Evolutionary conservation across 2,797 vertebrate genomes (phyloP).

Genomic region (Cryptoprocta ferox): DNA sequence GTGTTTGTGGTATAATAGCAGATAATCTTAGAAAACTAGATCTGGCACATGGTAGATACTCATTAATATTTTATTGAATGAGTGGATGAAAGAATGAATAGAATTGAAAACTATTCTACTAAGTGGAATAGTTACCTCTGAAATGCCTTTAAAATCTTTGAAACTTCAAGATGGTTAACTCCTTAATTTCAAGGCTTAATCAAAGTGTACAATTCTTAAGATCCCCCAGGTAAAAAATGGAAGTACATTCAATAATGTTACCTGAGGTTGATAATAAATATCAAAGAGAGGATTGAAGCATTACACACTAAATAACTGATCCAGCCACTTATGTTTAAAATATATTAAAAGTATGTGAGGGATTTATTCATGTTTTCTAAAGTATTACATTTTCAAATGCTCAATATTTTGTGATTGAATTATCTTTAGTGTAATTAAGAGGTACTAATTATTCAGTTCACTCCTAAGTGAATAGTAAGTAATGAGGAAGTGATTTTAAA

Average conservation of each 20-base stretch:
- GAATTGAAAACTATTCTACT: background rate
- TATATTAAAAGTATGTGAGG: background rate
- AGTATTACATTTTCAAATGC: background rate
- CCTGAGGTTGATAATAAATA: background rate
- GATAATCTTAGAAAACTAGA: background rate
- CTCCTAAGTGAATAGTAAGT: background rate
- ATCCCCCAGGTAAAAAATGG: background rate
- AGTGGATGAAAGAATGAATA: background rate
- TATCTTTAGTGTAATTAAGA: background rate
- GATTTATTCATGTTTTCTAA: background rate
- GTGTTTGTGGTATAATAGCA: background rate
- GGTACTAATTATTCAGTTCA: background rate
- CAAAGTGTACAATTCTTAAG: background rate
- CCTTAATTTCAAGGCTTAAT: background rate
- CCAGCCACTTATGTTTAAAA: background rate
- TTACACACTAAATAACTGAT: background rate
- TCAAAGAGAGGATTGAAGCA: background rate
- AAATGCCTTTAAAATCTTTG: background rate
- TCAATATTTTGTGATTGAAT: background rate
- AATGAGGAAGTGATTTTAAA: background rate
- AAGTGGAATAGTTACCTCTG: background rate
- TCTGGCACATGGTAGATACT: background rate
- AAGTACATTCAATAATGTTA: background rate
- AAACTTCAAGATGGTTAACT: background rate
- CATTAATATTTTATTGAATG: background rate